Evolutionary conservation across 2,888 invertebrate genomes (phyloP).

Genomic region (Tenthredo notha): DNA sequence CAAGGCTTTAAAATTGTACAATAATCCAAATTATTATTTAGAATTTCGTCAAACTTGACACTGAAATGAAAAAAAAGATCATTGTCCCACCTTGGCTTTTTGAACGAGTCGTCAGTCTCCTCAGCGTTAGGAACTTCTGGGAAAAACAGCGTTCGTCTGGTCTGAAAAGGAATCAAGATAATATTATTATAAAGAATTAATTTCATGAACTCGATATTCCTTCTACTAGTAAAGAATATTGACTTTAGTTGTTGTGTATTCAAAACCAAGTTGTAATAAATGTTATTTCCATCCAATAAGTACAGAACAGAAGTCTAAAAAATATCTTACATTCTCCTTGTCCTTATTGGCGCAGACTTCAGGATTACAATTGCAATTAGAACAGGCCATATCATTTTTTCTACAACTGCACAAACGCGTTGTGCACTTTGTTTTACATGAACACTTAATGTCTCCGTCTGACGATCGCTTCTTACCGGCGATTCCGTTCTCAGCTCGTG

Average conservation of each 20-base stretch:
- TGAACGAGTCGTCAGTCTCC: neutral
- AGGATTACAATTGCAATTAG: constrained; percentile 80
- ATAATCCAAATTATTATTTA: neutral
- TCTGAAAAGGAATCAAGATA: neutral
- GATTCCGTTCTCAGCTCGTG: constrained; percentile 75
- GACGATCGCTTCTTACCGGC: constrained; percentile 80
- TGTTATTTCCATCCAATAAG: neutral
- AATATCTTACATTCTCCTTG: constrained; percentile 61
- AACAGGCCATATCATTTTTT: constrained; percentile 79
- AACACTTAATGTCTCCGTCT: constrained; percentile 82
- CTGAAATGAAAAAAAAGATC: neutral
- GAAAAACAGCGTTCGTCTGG: constrained; percentile 14
- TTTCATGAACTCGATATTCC: neutral
- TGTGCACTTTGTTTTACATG: constrained; percentile 82
- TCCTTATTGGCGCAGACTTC: constrained; percentile 77
- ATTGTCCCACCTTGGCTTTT: constrained; percentile 6
- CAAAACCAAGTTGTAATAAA: neutral
- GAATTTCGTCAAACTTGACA: neutral
- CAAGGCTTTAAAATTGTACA: neutral
- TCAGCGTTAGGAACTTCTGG: neutral
- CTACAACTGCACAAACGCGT: constrained; percentile 83
- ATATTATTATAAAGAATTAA: neutral
- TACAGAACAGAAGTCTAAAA: neutral
- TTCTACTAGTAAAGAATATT: neutral
- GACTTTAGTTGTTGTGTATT: neutral